Evolutionary conservation across 2,888 invertebrate genomes (phyloP).

Genomic region (Apoderus coryli): DNA sequence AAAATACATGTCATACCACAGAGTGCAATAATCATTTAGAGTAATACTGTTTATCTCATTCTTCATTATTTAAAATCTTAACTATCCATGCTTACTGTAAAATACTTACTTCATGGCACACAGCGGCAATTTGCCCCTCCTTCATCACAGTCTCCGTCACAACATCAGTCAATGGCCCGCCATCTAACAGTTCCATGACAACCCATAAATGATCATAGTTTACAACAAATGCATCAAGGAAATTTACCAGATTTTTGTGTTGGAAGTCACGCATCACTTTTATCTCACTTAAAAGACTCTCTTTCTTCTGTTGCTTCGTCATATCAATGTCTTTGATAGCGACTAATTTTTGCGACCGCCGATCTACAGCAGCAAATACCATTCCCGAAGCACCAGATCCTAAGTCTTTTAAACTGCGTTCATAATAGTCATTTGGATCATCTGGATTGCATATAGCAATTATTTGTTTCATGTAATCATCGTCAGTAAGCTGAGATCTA

Average conservation of each 20-base stretch:
- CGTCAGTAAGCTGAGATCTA: conserved; percentile 43
- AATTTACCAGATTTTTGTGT: conserved; percentile 87
- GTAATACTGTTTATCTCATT: no score
- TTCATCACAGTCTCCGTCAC: conserved; percentile 96
- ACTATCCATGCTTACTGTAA: no score
- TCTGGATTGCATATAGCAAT: conserved; percentile 66
- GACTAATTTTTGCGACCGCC: conserved; percentile 56
- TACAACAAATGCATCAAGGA: conserved; percentile 83
- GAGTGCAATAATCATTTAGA: no score
- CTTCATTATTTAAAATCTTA: no score
- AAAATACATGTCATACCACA: no score
- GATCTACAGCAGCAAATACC: conserved; percentile 79
- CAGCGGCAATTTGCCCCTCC: conserved; percentile 91
- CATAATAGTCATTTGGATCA: conserved; percentile 69
- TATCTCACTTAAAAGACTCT: conserved; percentile 90
- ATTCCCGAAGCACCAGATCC: conserved; percentile 89
- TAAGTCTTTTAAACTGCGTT: conserved; percentile 62
- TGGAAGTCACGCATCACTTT: conserved; percentile 80
- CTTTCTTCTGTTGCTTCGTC: conserved; percentile 88
- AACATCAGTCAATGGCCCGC: conserved; percentile 92
- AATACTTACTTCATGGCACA: conserved; percentile 72
- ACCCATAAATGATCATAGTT: conserved; percentile 84
- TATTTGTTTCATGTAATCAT: conserved; percentile 57
- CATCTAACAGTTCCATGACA: conserved; percentile 88
- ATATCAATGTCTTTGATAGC: conserved; percentile 96